Evolutionary conservation across 2,797 vertebrate genomes (phyloP).

Genomic region (Tapera naevia): DNA sequence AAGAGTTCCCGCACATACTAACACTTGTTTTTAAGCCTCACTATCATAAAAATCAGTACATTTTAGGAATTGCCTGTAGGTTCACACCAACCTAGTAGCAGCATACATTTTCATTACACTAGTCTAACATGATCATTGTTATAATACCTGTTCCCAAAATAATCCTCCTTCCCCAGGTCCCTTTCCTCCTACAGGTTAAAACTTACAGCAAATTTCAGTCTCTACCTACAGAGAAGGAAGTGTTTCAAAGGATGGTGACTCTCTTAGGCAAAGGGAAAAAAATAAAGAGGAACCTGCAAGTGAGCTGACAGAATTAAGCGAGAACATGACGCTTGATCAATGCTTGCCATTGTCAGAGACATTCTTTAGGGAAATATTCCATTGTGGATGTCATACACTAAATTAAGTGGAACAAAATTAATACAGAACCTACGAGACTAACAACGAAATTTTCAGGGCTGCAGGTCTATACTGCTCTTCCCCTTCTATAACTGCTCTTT

Average conservation of each 20-base stretch:
- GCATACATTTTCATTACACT: not conserved
- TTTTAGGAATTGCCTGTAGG: not conserved
- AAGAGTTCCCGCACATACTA: not conserved
- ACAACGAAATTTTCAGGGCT: not conserved
- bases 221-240: constrained; percentile 26
- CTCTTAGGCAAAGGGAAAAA: constrained; percentile 19
- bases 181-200: not conserved
- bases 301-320: constrained; percentile 5
- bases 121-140: not conserved
- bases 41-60: not conserved
- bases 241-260: constrained; percentile 15
- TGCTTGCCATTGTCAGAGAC: constrained; percentile 22
- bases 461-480: not conserved
- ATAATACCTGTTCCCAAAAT: not conserved
- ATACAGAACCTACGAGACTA: constrained; percentile 23
- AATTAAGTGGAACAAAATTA: constrained; percentile 46
- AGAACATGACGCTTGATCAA: constrained; percentile 55
- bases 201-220: constrained; percentile 18
- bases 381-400: constrained; percentile 28
- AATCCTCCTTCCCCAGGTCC: not conserved
- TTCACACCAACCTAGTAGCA: not conserved
- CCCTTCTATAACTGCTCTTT: not conserved
- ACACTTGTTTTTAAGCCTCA: not conserved
- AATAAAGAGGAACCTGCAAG: constrained; percentile 44
- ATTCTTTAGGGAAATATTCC: constrained; percentile 46